Percentiles rank a stretch among this genome's conserved stretches.
Evolutionary conservation across 1,140 invertebrate species (phyloP).

Genomic region (Probaryconus sp.): DNA sequence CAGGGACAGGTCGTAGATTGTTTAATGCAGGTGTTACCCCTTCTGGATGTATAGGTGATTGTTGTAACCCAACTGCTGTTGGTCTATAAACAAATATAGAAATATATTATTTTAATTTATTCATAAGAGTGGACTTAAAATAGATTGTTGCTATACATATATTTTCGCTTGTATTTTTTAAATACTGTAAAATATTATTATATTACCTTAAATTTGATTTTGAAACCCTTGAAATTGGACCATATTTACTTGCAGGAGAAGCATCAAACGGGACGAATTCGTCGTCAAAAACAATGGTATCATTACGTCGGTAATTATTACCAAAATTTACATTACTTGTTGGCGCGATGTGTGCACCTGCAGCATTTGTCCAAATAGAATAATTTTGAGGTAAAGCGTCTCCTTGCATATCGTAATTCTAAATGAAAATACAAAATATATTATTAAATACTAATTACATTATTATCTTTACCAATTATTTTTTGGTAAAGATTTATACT

Average conservation of each 20-base stretch:
- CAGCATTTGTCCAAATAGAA: conserved; percentile 76
- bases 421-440: conserved; percentile 16
- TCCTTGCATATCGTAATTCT: conserved; percentile 73
- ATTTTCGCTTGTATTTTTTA: neutral
- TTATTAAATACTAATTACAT: conserved; percentile 4
- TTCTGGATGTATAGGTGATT: conserved; percentile 73
- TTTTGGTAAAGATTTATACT: too few relatives aligned
- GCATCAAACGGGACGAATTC: conserved; percentile 88
- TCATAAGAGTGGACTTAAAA: too few relatives aligned
- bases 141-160: too few relatives aligned
- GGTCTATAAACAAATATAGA: conserved; percentile 57
- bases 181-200: conserved; percentile 1
- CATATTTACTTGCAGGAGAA: conserved; percentile 86
- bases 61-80: conserved; percentile 66
- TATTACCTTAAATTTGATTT: conserved; percentile 76
- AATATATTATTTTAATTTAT: too few relatives aligned
- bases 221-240: conserved; percentile 87
- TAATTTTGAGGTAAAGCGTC: conserved; percentile 72
- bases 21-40: conserved; percentile 70
- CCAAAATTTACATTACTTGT: conserved; percentile 71
- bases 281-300: conserved; percentile 83
- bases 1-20: conserved; percentile 78
- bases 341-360: conserved; percentile 70
- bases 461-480: too few relatives aligned
- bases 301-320: conserved; percentile 81